These are phyloP conservation scores for Slavum lentiscoides DNA, from an alignment of 2,888 invertebrate species.

Conservation along the genomic window DNA sequence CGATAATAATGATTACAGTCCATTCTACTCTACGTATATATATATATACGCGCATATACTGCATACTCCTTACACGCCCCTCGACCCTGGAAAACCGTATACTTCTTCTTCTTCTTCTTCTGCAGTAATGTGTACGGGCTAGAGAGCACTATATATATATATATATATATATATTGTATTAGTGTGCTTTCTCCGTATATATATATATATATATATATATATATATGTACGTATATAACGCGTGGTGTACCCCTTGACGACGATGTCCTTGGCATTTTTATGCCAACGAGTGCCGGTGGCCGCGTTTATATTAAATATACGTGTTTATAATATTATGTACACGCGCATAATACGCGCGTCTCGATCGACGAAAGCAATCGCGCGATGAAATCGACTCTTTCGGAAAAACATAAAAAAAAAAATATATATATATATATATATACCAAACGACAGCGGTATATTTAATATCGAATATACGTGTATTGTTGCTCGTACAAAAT, in stretches of 20 bases:
- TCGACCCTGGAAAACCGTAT: constrained; percentile 17
- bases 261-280: constrained; percentile 43
- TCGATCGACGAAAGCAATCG: not conserved
- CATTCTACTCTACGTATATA: not conserved
- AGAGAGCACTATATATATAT: constrained; percentile 7
- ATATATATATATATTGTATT: not conserved
- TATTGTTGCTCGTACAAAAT: no score
- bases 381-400: not conserved
- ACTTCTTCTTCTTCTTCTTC: no score
- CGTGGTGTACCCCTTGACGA: constrained; percentile 7
- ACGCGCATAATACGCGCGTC: not conserved
- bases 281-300: constrained; percentile 59
- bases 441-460: no score
- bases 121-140: constrained; percentile 12
- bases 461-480: no score
- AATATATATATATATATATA: not conserved
- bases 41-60: not conserved
- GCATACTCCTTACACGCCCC: not conserved
- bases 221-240: not conserved
- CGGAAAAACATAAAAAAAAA: not conserved
- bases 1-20: constrained; percentile 38
- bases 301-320: constrained; percentile 63
- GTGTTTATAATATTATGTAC: not conserved
- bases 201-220: no score
- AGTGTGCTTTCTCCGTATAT: constrained; percentile 12